Evolutionary conservation across 2,888 invertebrate genomes (phyloP).

Genomic region (Sarcophaga subvicina): DNA sequence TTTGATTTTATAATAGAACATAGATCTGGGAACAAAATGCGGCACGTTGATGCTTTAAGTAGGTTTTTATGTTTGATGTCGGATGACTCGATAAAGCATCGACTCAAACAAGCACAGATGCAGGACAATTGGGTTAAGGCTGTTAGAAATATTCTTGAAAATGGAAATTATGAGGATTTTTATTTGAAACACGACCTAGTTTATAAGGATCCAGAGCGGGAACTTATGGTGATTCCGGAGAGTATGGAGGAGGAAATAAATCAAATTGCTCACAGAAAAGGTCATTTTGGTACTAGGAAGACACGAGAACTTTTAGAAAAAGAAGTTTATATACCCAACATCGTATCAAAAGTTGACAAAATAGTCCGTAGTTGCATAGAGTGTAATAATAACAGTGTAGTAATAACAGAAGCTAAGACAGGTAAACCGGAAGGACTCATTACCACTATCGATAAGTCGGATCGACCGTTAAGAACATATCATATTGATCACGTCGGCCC

Average conservation of each 20-base stretch:
- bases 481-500: too few relatives aligned
- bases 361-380: constrained; percentile 44
- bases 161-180: too few relatives aligned
- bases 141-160: too few relatives aligned
- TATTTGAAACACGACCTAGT: background rate
- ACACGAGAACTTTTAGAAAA: background rate
- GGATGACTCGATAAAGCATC: too few relatives aligned
- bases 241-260: too few relatives aligned
- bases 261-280: constrained; percentile 73
- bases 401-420: constrained; percentile 37
- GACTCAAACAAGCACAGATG: too few relatives aligned
- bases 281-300: constrained; percentile 73
- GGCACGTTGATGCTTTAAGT: background rate
- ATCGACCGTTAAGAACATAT: too few relatives aligned
- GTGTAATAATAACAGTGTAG: too few relatives aligned
- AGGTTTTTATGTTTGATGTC: background rate
- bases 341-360: background rate
- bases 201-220: background rate
- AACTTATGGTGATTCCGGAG: too few relatives aligned
- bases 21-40: background rate
- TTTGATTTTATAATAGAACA: constrained; percentile 3
- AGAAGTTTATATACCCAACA: constrained; percentile 49
- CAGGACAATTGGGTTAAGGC: too few relatives aligned
- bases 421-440: constrained; percentile 64
- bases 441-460: too few relatives aligned